phyloP scores from a whole-genome alignment of 2,113 vertebrate genomes.

The Cercopithecus mona region DNA sequence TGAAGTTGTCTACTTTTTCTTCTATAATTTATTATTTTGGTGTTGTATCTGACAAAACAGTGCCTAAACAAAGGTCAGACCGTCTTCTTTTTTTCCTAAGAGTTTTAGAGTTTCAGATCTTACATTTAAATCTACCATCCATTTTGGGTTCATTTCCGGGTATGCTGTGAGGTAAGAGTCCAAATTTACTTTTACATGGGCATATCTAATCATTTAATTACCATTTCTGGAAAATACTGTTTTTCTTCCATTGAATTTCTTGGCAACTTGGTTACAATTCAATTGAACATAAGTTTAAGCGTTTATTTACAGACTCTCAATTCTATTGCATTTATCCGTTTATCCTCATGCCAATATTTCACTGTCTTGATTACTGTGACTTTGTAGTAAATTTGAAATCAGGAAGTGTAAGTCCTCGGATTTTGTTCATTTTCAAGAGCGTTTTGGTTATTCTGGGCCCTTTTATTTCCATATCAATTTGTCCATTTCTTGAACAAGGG shows the following conservation, averaged over 20 bases:
- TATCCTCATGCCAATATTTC: too few species aligned
- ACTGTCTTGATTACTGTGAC: too few species aligned
- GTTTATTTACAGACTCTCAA: too few species aligned
- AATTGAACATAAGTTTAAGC: too few species aligned
- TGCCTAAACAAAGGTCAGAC: not conserved
- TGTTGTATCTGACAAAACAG: not conserved
- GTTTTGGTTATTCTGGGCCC: too few species aligned
- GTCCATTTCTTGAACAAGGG: too few species aligned
- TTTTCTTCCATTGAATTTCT: not conserved
- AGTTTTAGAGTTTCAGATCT: not conserved
- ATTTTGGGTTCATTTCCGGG: not conserved
- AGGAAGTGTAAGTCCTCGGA: too few species aligned
- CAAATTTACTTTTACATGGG: not conserved
- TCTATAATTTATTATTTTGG: not conserved
- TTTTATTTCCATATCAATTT: too few species aligned
- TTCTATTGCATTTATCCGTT: too few species aligned
- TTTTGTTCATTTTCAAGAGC: too few species aligned
- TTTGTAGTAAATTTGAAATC: too few species aligned
- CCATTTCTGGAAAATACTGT: not conserved
- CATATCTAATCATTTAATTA: not conserved
- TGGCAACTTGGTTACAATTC: too few species aligned
- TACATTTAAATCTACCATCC: not conserved
- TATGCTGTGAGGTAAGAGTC: not conserved
- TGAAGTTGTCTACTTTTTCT: not conserved
- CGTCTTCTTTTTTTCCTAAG: not conserved